Conservation (phyloP, 2,113 vertebrate genomes). For the Pollachius pollachius region DNA sequence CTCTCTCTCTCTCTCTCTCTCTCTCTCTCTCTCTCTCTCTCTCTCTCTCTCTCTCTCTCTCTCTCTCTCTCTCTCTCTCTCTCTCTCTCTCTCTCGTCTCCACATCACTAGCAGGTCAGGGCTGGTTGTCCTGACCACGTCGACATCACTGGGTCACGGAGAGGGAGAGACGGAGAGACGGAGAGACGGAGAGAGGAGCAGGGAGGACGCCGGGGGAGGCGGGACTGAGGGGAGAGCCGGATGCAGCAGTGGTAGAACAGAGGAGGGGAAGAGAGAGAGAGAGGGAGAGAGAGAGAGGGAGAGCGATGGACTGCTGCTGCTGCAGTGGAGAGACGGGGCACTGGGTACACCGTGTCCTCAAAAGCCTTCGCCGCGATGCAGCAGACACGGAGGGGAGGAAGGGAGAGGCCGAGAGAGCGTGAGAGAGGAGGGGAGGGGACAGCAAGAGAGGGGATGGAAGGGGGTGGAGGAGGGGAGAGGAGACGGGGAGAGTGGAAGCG, state of each 20-base stretch:
- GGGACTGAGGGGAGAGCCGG: neutral
- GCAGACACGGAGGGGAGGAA: neutral
- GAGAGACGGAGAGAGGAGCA: neutral
- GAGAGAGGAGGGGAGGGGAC: constrained; percentile 34
- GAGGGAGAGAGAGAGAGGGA: constrained; percentile 2
- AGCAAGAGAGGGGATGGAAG: neutral
- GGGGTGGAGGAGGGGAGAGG: neutral
- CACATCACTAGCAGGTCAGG: constrained; percentile 41
- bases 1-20: constrained; percentile 10
- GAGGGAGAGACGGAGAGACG: constrained; percentile 2
- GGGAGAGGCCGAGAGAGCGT: neutral
- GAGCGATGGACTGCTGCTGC: neutral
- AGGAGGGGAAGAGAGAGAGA: constrained; percentile 32
- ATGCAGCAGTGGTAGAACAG: neutral
- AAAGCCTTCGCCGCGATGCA: constrained; percentile 39
- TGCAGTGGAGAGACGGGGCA: constrained; percentile 32
- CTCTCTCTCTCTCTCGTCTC: neutral
- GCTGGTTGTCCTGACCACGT: constrained; percentile 31
- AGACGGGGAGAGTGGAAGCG: no score
- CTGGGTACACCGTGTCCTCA: constrained; percentile 60
- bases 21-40: no score
- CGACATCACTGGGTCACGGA: neutral
- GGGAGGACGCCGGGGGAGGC: no score
- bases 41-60: no score
- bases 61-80: no score